Conservation (phyloP, 2,888 invertebrate genomes). For the Drosophila kuntzei region DNA sequence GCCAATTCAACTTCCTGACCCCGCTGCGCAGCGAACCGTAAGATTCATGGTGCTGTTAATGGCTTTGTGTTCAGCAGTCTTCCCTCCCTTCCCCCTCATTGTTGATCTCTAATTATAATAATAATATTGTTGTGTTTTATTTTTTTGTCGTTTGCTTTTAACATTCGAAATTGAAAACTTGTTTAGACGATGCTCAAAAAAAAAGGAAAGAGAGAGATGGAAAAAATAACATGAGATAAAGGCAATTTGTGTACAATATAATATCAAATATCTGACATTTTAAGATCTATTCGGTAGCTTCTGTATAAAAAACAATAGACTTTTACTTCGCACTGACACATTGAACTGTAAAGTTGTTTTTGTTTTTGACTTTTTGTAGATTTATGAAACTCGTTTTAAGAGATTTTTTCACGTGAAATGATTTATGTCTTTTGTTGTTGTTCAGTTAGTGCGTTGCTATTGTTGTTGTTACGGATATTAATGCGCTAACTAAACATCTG, state of each 20-base stretch:
- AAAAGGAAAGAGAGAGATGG: background rate
- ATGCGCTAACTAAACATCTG: slow-evolving; percentile 59
- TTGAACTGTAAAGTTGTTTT: slow-evolving; percentile 55
- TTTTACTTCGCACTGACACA: slow-evolving; percentile 71
- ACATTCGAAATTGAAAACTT: slow-evolving; percentile 65
- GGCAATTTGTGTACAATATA: slow-evolving; percentile 34
- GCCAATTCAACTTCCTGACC: slow-evolving; percentile 65
- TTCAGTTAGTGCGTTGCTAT: slow-evolving; percentile 23
- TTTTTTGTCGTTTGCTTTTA: slow-evolving; percentile 40
- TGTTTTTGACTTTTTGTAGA: slow-evolving; percentile 8
- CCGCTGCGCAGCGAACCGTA: slow-evolving; percentile 72
- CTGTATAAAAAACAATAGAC: slow-evolving; percentile 54
- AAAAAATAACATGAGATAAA: slow-evolving; percentile 24
- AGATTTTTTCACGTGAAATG: slow-evolving; percentile 54
- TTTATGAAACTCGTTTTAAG: slow-evolving; percentile 69
- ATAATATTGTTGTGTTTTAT: slow-evolving; percentile 65
- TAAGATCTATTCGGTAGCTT: slow-evolving; percentile 49
- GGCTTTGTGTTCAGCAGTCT: slow-evolving; percentile 48
- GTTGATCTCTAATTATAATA: slow-evolving; percentile 66
- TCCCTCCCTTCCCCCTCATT: slow-evolving; percentile 1
- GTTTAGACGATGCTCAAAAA: slow-evolving; percentile 54
- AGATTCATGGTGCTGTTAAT: slow-evolving; percentile 62
- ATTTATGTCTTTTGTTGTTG: slow-evolving; percentile 53
- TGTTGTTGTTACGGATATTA: slow-evolving; percentile 49
- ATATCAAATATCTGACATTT: slow-evolving; percentile 45